Base-by-base conservation (phyloP, 2,113 vertebrate genomes). In the Scytalopus superciliaris region DNA sequence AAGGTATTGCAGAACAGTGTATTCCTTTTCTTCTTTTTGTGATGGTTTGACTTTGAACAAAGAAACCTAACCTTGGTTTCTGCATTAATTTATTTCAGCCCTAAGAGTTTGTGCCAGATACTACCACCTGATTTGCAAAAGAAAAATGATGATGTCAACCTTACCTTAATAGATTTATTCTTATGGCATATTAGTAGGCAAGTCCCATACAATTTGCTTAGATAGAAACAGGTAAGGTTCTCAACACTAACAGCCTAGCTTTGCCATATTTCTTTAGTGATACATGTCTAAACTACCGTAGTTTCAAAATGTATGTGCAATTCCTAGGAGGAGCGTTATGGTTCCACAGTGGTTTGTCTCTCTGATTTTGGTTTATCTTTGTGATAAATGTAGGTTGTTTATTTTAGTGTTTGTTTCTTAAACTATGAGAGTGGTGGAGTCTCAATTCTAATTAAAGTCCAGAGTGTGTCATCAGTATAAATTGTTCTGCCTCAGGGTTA, bases 71-170 rank as follows among this genome's bases (percentile, higher is more conserved):
- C 53, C 67, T 84, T 91, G 49, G 23, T 56, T 96, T 60, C 77
- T 67, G 35, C 47, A 75, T 50, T 68, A 31, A 79, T 94, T 95
- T 91, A 85, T 91, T 94, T 93, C 47, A 55, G 49, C 63, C 87
- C 33, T 62, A 79, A 85, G 79, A 90, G 44, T 39, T 66, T 60
- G 30, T 53, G 33, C 59, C 68, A 93, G 53, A 74, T 60, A 74
- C 68, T 69, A 56, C 45, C 30, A 63, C 50, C 44, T 45, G 74
- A 90, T 59, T 45, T 40, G 23, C 50, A 63, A 84, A 86, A 70
- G 83, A 84, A 92, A 77, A 83, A 69, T 5, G 7, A 59, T 15
- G 30, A 45, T 27, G n/a, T 8, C 31, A 35, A 25, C 42, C 21
- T 40, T 74, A 33, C 33, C 76, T 84, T 80, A 66, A 76, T 33